Percentiles rank a stretch among this genome's conserved stretches.
Conservation (phyloP, 1,140 invertebrate species). For the Bombus affinis region DNA sequence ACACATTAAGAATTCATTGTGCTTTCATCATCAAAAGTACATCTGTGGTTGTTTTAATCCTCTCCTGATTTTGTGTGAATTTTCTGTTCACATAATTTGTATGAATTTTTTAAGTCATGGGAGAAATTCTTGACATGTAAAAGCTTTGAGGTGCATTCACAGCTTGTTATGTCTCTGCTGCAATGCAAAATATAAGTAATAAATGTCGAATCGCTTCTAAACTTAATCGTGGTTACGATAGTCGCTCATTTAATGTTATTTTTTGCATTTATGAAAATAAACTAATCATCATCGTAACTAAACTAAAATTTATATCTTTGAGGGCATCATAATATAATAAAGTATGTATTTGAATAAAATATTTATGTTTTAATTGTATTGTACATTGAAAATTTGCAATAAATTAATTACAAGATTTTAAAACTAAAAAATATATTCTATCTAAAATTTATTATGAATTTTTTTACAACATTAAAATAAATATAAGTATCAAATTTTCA, state of each 20-base stretch:
- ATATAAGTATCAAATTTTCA: slow-evolving; percentile 17
- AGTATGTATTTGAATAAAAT: background rate
- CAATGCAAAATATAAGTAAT: slow-evolving; percentile 35
- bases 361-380: slow-evolving; percentile 4
- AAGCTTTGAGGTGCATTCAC: slow-evolving; percentile 42
- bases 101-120: slow-evolving; percentile 1
- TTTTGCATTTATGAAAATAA: slow-evolving; percentile 4
- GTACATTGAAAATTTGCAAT: slow-evolving; percentile 26
- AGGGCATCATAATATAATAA: slow-evolving; percentile 17
- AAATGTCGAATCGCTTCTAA: slow-evolving; percentile 39
- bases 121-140: slow-evolving; percentile 9
- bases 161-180: slow-evolving; percentile 50
- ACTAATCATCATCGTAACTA: slow-evolving; percentile 4
- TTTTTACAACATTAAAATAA: background rate
- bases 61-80: background rate
- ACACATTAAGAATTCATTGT: slow-evolving; percentile 58
- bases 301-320: slow-evolving; percentile 38
- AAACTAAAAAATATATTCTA: background rate
- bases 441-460: background rate
- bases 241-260: slow-evolving; percentile 15
- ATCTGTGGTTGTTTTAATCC: slow-evolving; percentile 1
- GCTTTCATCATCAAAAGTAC: slow-evolving; percentile 23
- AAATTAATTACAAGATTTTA: background rate
- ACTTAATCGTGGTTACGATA: slow-evolving; percentile 15
- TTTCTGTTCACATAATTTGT: background rate